These are phyloP conservation scores for Capromys pilorides DNA, from an alignment of 2,797 vertebrate species.

Conservation along the genomic window DNA sequence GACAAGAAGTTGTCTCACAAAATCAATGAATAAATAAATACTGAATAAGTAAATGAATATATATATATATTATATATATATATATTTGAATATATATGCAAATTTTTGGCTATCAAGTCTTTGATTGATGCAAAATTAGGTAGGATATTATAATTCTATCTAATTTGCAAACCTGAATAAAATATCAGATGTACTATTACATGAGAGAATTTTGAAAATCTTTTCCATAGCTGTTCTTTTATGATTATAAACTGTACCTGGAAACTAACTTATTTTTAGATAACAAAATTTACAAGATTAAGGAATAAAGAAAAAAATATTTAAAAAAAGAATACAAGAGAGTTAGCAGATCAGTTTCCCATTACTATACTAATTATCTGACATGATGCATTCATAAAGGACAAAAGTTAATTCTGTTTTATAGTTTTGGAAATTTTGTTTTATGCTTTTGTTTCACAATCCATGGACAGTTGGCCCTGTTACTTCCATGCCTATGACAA, in stretches of 20 bases:
- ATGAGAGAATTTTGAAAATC: background rate
- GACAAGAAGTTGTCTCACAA: background rate
- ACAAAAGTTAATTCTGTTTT: background rate
- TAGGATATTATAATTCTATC: background rate
- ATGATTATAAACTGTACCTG: background rate
- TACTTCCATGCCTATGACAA: background rate
- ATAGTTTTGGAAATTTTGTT: background rate
- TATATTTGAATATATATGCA: background rate
- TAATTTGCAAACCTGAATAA: background rate
- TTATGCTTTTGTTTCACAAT: background rate
- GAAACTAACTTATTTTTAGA: background rate
- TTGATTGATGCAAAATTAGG: background rate
- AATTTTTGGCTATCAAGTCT: background rate
- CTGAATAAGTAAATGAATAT: background rate
- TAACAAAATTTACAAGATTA: background rate
- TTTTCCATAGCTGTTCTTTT: background rate
- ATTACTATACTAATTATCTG: background rate
- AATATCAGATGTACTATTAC: background rate
- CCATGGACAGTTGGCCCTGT: too few relatives aligned
- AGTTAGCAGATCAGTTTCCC: background rate
- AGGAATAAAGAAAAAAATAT: background rate
- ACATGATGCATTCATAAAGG: background rate
- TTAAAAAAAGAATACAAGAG: background rate
- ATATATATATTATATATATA: background rate
- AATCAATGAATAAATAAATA: background rate